Percentiles rank a stretch among this genome's conserved stretches.
These are phyloP conservation scores for Rotaria macrura DNA, from an alignment of 2,888 invertebrate genomes.

Conservation along the genomic window DNA sequence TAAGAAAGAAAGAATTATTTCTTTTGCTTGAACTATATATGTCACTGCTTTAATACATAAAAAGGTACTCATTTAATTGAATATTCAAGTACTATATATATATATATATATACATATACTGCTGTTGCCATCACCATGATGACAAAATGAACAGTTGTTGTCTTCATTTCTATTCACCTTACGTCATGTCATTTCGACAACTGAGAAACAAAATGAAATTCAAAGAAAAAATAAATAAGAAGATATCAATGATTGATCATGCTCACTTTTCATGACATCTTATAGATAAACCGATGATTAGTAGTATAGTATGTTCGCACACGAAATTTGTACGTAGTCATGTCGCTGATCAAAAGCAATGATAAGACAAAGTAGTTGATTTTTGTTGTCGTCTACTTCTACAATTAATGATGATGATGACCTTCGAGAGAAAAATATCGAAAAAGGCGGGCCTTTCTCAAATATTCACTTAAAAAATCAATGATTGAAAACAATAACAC, in stretches of 20 bases:
- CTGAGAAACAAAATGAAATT: background rate
- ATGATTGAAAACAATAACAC: background rate
- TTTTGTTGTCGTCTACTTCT: background rate
- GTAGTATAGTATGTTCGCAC: background rate
- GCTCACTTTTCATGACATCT: background rate
- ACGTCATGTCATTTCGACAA: background rate
- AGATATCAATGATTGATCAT: background rate
- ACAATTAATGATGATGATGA: background rate
- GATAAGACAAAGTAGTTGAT: background rate
- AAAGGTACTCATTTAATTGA: constrained; percentile 3
- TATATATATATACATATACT: no score
- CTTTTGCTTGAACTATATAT: background rate
- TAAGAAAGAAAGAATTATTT: background rate
- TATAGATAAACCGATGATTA: background rate
- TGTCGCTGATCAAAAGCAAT: background rate
- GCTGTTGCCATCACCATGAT: constrained; percentile 1
- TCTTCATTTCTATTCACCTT: background rate
- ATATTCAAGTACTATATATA: background rate
- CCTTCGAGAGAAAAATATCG: background rate
- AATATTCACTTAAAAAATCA: background rate
- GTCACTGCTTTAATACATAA: background rate
- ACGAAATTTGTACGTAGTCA: background rate
- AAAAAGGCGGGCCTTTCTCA: background rate
- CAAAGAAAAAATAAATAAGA: background rate
- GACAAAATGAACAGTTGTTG: constrained; percentile 2